phyloP scores from a whole-genome alignment of 2,797 vertebrate genomes.

The Fringilla coelebs region DNA sequence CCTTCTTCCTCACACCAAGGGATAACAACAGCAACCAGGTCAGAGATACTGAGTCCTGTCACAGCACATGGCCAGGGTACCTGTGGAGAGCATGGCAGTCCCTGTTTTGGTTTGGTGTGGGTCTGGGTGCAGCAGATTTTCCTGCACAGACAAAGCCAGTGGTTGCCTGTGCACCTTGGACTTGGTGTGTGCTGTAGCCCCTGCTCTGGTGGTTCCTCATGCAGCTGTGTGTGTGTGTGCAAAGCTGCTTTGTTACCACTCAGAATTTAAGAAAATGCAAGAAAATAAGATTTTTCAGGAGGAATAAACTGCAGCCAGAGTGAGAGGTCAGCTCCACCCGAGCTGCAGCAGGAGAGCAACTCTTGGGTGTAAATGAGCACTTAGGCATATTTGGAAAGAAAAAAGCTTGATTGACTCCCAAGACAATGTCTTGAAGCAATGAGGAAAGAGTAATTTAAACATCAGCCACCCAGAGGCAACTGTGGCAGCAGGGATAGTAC shows the following conservation, averaged over 20 bases:
- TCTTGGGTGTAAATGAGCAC: neutral
- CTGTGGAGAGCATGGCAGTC: neutral
- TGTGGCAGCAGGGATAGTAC: neutral
- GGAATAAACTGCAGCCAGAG: neutral
- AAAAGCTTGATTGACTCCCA: neutral
- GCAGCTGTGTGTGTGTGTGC: neutral
- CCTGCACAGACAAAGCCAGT: neutral
- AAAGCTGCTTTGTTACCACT: neutral
- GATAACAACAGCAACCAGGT: neutral
- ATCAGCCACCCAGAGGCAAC: conserved; percentile 1
- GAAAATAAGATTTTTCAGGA: neutral
- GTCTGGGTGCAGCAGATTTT: neutral
- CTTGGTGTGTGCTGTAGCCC: neutral
- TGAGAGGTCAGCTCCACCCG: neutral
- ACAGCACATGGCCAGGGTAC: rapidly evolving
- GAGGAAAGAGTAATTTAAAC: conserved; percentile 26
- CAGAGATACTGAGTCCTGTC: neutral
- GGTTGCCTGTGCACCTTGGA: neutral
- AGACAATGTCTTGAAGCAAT: neutral
- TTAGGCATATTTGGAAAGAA: neutral
- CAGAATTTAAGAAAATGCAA: neutral
- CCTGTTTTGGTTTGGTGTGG: neutral
- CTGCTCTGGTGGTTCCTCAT: neutral
- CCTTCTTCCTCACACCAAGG: neutral
- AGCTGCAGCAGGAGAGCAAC: neutral